Evolutionary conservation across 2,797 vertebrate genomes (phyloP), one percentile per base, ranked within the genome.

Genomic region (Ispidina picta): DNA sequence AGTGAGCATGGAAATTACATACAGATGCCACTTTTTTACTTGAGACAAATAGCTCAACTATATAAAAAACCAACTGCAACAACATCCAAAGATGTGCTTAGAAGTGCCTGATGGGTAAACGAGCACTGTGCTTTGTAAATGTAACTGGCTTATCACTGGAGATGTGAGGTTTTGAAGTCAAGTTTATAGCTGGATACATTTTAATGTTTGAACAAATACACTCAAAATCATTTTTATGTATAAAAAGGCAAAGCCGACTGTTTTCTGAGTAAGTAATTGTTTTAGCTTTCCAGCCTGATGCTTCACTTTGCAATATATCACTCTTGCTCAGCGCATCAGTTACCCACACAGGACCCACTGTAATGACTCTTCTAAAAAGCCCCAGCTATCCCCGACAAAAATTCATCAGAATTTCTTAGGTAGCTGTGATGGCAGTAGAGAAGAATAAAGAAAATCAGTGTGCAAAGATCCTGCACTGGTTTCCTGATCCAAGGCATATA

Each of bases 1-100:
- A 98, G 94, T 78, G 78, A 95, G 96, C 92, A 94, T 97, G 96
- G 97, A 97, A 97, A 98, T 98, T 97, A 96, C 95, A 96, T 93
- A 95, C 93, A 97, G 97, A 98, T 97, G 97, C 97, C 94, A 97
- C 84, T 96, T 96, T 97, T 92, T 96, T 85, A 62, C 95, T 96
- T 94, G 88, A 96, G 95, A 97, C 78, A 93, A 97, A 97, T 95
- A 96, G 97, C 95, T 95, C 58, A 18, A 83, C 96, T 97, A 95
- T 97, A 96, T 96, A 90, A 93, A 92, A 94, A 92, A 87, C 10
- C 52, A 79, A 75, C 59, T 84, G 56, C 68, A 84, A 29, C 80
- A 78, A 88, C 86, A 90, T 84, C 97, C 96, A 96, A 97, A 97
- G 97, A 97, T 95, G 92, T 91, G 90, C 96, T 97, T 96, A 96